phyloP scores from a whole-genome alignment of 2,888 invertebrate genomes.

The Polia nebulosa region DNA sequence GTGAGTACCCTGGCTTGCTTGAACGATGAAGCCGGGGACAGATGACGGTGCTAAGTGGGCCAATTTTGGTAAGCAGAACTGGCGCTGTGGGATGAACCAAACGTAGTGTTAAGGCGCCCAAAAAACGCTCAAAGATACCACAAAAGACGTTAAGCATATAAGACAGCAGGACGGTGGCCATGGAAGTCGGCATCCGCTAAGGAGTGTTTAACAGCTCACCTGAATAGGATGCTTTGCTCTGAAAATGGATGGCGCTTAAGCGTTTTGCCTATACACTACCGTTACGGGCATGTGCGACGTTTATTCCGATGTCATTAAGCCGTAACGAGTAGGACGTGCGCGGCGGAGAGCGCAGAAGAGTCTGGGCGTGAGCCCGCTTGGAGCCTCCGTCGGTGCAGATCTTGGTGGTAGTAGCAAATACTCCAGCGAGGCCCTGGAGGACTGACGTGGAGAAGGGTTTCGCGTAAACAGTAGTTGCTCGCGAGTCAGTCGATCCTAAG shows the following conservation, averaged over 20 bases:
- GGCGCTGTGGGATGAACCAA: conserved; percentile 95
- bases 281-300: too few species aligned
- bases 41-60: conserved; percentile 93
- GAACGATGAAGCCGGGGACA: conserved; percentile 89
- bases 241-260: conserved; percentile 93
- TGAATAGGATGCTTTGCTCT: conserved; percentile 84
- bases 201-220: conserved; percentile 90
- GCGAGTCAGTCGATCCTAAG: too few species aligned
- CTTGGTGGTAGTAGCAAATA: conserved; percentile 94
- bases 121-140: conserved; percentile 87
- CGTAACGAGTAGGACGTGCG: too few species aligned
- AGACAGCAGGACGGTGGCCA: conserved; percentile 49
- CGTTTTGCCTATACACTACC: too few species aligned
- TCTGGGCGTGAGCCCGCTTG: conserved; percentile 88
- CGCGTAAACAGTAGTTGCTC: too few species aligned
- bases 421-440: too few species aligned
- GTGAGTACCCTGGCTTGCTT: too few species aligned
- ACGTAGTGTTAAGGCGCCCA: conserved; percentile 93
- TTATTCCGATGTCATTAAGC: too few species aligned
- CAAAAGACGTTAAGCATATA: conserved; percentile 85
- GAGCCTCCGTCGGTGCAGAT: conserved; percentile 91
- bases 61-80: conserved; percentile 95
- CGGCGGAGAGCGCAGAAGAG: conserved; percentile 92
- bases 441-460: too few species aligned
- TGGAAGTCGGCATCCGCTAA: conserved; percentile 57